Evolutionary conservation across 2,888 invertebrate genomes (phyloP), one percentile per base, ranked within the genome.

Genomic region (Habroteleia sp.): DNA sequence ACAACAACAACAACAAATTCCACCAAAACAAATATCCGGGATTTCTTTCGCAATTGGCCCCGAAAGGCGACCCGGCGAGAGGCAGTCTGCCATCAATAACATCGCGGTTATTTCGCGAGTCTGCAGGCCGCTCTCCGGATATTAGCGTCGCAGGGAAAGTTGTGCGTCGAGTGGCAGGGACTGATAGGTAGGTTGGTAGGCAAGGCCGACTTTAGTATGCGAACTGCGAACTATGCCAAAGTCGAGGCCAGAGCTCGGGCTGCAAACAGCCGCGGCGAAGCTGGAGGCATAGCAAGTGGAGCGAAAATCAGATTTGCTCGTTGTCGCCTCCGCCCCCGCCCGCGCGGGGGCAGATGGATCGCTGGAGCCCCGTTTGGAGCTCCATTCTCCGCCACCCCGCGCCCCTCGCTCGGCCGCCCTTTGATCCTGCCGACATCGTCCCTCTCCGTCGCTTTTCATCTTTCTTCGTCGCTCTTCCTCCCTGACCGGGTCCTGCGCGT

Each of bases 221-320:
- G 72, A 80, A 74, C 76, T 69, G 71, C 77, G 77, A 85, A 86
- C 80, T 85, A 83, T 84, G 84, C 83, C 81, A 84, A 85, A 85
- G 84, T 85, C 83, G 82, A 79, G 81, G 77, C 74, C 78, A 77
- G 74, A 60, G 62, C 58, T 56, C 56, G 71, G 66, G 68, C 75
- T 71, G 77, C 75, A 76, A 77, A 72, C 66, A 75, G 79, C 79
- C 56, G 54, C 25, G 14, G 71, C 52, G 71, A 68, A 79, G 80
- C 76, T 79, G 81, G 79, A 80, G 77, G 81, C 79, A 82, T 78
- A 79, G 83, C 84, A 83, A 85, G 86, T 84, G 84, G 81, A 87
- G 84, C 83, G 86, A 87, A 86, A 88, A 87, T 87, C 86, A 87
- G 87, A 88, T 88, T 87, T 88, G 81, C 85, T 84, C 85, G 86